Evolutionary conservation across 2,888 invertebrate species (phyloP), one percentile per base, ranked within the genome.

Genomic region (Euplagia quadripunctaria): DNA sequence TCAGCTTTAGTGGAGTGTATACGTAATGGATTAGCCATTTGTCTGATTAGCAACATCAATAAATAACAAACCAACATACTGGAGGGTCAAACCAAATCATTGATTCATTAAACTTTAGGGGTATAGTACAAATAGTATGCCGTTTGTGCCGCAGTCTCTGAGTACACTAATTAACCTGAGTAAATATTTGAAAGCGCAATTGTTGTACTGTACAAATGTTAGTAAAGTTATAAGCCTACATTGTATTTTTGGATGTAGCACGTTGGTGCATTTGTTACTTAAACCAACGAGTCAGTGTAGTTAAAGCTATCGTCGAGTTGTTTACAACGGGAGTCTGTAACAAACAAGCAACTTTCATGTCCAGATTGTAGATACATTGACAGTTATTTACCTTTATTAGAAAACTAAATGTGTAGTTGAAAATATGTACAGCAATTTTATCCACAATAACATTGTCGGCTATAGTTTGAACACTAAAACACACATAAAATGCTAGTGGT

Each of bases 21-120:
- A 90, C 88, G 85, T 94, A 95, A 95, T 95, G 94, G 94, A 94
- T 95, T 94, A 95, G 89, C 93, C 93, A 94, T 95, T 95, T 94
- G 93, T 94, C 91, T 95, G 94, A 95, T 95, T 94, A 94, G 91
- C 89, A 89, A 89, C 91, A 92, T 94, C 92, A 94, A 95, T 95
- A 95, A 94, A 93, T 94, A 94, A 94, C 90, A 89, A 89, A 86
- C 89, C 83, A 85, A 87, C 86, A 87, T 88, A 86, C 80, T 85
- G 79, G 85, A 90, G 90, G 93, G 92, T 92, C 92, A 91, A 88
- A 86, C 85, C 80, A 89, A 92, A 93, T 92, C 91, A 92, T 91
- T 92, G 90, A 92, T 91, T 94, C 92, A 94, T 93, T 94, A 92
- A 94, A 94, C 91, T 93, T 92, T 91, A 88, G 92, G 90, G 91